A percentile compares a stretch with the other conserved stretches of the same genome.
Evolutionary conservation across 2,797 vertebrate genomes (phyloP).

Genomic region (Tragopan temminckii): DNA sequence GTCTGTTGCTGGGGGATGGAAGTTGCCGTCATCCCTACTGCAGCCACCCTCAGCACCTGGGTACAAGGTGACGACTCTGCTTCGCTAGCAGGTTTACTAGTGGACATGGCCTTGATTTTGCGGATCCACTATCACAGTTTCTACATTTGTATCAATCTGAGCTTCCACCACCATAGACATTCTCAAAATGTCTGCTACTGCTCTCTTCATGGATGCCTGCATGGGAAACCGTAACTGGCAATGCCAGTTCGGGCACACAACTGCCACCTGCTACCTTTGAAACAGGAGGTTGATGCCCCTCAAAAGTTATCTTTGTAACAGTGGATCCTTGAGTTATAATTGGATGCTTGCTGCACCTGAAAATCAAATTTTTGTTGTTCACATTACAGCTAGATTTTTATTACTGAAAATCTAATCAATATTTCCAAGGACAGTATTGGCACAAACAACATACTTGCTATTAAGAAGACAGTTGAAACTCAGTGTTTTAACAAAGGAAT

Average conservation of each 20-base stretch:
- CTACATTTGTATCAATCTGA: constrained; percentile 91
- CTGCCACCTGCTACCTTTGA: constrained; percentile 88
- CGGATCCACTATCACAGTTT: constrained; percentile 91
- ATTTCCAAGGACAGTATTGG: constrained; percentile 76
- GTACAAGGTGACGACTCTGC: constrained; percentile 79
- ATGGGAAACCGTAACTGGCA: constrained; percentile 87
- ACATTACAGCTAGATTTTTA: constrained; percentile 75
- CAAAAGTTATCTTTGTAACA: constrained; percentile 96
- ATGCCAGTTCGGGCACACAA: constrained; percentile 85
- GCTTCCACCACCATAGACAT: constrained; percentile 99
- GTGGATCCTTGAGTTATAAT: constrained; percentile 94
- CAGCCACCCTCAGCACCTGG: constrained; percentile 79
- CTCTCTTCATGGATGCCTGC: constrained; percentile 85
- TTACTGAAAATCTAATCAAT: constrained; percentile 69
- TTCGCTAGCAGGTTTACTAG: constrained; percentile 75
- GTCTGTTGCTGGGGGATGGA: constrained; percentile 81
- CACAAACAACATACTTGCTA: constrained; percentile 75
- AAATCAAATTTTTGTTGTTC: constrained; percentile 81
- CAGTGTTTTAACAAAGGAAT: constrained; percentile 74
- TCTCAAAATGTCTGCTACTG: constrained; percentile 94
- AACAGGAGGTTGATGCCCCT: constrained; percentile 86
- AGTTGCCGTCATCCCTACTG: constrained; percentile 72
- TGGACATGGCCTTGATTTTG: constrained; percentile 81
- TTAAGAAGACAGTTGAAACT: constrained; percentile 79
- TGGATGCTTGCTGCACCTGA: constrained; percentile 92